Base-by-base conservation (phyloP, 2,888 invertebrate genomes). In the Acheta domesticus region DNA sequence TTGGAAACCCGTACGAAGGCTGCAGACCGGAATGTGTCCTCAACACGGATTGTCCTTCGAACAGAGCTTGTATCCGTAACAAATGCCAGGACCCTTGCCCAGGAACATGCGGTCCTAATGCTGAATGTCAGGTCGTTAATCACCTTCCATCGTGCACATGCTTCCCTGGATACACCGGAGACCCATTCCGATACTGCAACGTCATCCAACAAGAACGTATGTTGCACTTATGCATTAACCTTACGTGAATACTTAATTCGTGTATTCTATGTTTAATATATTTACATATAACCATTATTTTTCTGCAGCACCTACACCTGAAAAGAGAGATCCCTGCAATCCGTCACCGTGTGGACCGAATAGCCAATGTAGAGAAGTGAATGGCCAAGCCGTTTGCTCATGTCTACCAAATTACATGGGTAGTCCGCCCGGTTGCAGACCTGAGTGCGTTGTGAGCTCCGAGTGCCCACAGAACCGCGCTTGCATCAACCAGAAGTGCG, bases 21-120 rank as follows among this genome's bases (percentile, higher is more conserved):
- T 78, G 83, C 83, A 21, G 83, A 21, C 83, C 83, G 12, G 83
- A 84, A 82, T 85, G 85, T 77, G 81, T 82, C 11, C 81, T 83
- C 77, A 85, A 85, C 83, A 84, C 84, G n/a, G 85, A 85, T 75
- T 85, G 85, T 80, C 79, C 89, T 88, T 75, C 89, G 21, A 90
- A 92, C 83, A 91, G 91, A 84, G 93, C 95, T 4, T 96, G 96
- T 84, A 87, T 93, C 16, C 91, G 92, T 84, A 91, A 92, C 83
- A 94, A 93, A 87, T 96, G 96, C 85, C 85, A 88, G 48, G 91
- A 95, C 86, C 95, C 96, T 73, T 96, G 96, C 83, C 90, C 91
- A 50, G 91, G 91, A 78, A 90, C 92, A 78, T 96, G 93, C 85
- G 96, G 95, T 78, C 87, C 88, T 84, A 93, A 92, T 85, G 92